phyloP scores from a whole-genome alignment of 2,113 vertebrate species.

The Perca schrenkii region DNA sequence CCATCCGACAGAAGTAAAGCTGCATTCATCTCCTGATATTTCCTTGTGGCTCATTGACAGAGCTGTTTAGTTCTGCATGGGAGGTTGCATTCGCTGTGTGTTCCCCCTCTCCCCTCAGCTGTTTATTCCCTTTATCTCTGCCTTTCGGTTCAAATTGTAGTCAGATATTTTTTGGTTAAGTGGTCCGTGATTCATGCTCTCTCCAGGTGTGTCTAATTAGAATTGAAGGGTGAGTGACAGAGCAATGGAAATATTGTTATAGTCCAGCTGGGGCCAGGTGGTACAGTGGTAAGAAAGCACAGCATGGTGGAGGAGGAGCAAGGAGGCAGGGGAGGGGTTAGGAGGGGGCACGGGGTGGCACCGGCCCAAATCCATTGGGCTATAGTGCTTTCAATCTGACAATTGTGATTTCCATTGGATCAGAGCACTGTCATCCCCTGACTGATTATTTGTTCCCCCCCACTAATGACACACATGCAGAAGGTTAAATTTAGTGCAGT shows the following conservation, averaged over 20 bases:
- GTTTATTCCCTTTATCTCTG: constrained; percentile 48
- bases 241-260: constrained; percentile 51
- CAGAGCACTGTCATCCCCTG: too few relatives aligned
- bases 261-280: constrained; percentile 43
- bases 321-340: background rate
- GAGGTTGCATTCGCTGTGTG: constrained; percentile 30
- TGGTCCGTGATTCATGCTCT: constrained; percentile 38
- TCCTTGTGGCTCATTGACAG: constrained; percentile 58
- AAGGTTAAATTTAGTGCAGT: background rate
- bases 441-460: too few relatives aligned
- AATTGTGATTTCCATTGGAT: too few relatives aligned
- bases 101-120: constrained; percentile 41
- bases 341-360: background rate
- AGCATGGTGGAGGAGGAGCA: background rate
- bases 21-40: constrained; percentile 52
- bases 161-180: constrained; percentile 49
- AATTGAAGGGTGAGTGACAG: constrained; percentile 64
- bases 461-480: constrained; percentile 10
- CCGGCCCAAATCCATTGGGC: too few relatives aligned
- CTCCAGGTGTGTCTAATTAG: constrained; percentile 64
- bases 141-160: constrained; percentile 41
- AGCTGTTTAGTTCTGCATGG: constrained; percentile 62
- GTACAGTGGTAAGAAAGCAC: constrained; percentile 8
- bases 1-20: constrained; percentile 14
- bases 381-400: too few relatives aligned